Evolutionary conservation across 2,888 invertebrate genomes (phyloP).

Genomic region (Steinernema hermaphroditum): DNA sequence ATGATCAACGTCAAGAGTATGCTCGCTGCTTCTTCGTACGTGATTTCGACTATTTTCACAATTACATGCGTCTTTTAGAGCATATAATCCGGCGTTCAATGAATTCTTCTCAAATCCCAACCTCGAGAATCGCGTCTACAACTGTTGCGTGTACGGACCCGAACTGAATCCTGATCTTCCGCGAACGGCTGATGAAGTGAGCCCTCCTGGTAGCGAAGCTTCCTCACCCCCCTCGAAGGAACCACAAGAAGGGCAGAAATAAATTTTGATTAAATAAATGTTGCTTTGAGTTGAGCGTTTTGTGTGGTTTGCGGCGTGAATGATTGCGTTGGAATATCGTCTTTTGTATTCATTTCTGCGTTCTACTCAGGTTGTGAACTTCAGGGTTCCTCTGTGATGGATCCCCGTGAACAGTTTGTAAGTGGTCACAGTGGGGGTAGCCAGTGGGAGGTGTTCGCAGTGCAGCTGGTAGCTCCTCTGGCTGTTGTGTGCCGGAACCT

Average conservation of each 20-base stretch:
- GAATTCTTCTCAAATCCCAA: constrained; percentile 5
- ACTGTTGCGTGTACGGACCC: constrained; percentile 9
- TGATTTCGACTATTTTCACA: neutral
- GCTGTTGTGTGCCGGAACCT: constrained; percentile 52
- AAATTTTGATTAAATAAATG: too few species aligned
- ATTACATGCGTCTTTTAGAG: neutral
- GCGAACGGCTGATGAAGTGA: constrained; percentile 9
- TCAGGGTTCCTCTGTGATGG: constrained; percentile 18
- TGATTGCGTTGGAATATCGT: too few species aligned
- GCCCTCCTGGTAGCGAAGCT: neutral
- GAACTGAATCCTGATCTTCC: neutral
- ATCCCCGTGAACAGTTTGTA: constrained; percentile 42
- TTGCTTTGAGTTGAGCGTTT: too few species aligned
- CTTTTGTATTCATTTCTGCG: too few species aligned
- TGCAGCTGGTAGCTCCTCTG: constrained; percentile 34
- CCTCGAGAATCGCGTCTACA: constrained; percentile 4
- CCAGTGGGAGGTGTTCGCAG: constrained; percentile 38
- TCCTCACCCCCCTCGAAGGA: neutral
- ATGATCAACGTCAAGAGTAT: constrained; percentile 17
- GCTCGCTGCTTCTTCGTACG: constrained; percentile 7
- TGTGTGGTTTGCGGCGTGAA: too few species aligned
- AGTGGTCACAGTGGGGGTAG: constrained; percentile 43
- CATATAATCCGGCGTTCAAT: neutral
- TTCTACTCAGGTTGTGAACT: too few species aligned
- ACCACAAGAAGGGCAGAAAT: neutral